A percentile compares a stretch with the other conserved stretches of the same genome.
These are phyloP conservation scores for Sander vitreus DNA, from an alignment of 2,113 vertebrate species.

Conservation along the genomic window DNA sequence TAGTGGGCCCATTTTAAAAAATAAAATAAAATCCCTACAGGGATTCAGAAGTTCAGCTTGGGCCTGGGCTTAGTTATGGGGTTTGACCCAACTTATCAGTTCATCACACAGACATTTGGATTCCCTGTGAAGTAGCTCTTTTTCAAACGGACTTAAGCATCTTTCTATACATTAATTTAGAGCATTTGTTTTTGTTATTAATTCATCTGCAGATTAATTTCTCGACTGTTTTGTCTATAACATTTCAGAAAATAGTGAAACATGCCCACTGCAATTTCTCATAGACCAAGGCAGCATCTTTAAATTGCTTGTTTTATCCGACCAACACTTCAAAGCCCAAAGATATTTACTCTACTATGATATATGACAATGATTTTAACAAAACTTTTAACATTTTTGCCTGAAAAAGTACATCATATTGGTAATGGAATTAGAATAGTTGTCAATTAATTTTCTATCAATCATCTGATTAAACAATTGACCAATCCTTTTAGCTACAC, in stretches of 20 bases:
- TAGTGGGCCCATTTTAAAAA: background rate
- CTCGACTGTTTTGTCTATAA: background rate
- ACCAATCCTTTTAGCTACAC: background rate
- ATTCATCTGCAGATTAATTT: background rate
- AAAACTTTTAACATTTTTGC: background rate
- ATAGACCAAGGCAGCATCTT: background rate
- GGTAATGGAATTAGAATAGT: background rate
- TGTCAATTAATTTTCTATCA: background rate
- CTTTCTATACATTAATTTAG: background rate
- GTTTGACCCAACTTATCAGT: constrained; percentile 6
- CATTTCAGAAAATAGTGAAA: background rate
- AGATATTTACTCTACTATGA: background rate
- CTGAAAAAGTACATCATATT: background rate
- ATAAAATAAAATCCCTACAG: background rate
- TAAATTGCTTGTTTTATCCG: background rate
- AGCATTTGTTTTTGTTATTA: background rate
- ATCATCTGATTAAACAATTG: background rate
- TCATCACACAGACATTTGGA: background rate
- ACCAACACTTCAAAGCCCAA: background rate
- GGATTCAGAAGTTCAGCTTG: constrained; percentile 36
- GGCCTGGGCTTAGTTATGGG: background rate
- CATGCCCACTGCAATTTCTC: background rate
- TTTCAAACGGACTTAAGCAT: background rate
- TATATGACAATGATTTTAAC: background rate
- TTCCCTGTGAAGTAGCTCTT: background rate